These are phyloP conservation scores for Petrocephalus zakoni DNA, from an alignment of 2,113 vertebrate genomes.

Conservation along the genomic window DNA sequence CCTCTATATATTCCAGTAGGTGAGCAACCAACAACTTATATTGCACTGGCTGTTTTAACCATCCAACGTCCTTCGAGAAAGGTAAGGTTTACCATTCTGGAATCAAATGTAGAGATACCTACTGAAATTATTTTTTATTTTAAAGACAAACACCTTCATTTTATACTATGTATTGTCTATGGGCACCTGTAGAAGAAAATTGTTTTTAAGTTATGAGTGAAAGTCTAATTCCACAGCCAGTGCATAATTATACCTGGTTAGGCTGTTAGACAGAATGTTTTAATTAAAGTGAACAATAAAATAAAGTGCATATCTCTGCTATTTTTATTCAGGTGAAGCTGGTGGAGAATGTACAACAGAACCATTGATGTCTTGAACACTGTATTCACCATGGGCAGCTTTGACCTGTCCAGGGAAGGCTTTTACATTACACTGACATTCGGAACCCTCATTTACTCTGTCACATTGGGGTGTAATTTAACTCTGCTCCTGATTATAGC, in stretches of 20 bases:
- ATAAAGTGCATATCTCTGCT: background rate
- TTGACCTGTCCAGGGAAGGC: constrained; percentile 16
- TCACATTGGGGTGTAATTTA: constrained; percentile 18
- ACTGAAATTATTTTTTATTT: background rate
- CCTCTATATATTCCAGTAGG: background rate
- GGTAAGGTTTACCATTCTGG: background rate
- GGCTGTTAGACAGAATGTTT: background rate
- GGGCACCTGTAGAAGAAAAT: background rate
- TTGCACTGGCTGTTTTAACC: background rate
- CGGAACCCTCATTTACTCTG: background rate
- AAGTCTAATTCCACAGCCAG: background rate
- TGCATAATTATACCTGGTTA: background rate
- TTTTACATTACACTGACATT: background rate
- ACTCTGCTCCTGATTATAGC: constrained; percentile 12
- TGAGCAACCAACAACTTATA: background rate
- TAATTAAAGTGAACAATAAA: background rate
- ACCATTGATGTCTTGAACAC: constrained; percentile 14
- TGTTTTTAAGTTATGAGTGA: background rate
- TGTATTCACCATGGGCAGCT: constrained; percentile 9
- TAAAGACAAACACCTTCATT: background rate
- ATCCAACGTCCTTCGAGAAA: background rate
- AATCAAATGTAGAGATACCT: background rate
- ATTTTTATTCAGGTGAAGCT: background rate
- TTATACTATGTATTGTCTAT: background rate
- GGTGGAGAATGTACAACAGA: constrained; percentile 13